These are phyloP conservation scores for Sylvicola fuscatus DNA, from an alignment of 2,888 invertebrate species.

Conservation along the genomic window DNA sequence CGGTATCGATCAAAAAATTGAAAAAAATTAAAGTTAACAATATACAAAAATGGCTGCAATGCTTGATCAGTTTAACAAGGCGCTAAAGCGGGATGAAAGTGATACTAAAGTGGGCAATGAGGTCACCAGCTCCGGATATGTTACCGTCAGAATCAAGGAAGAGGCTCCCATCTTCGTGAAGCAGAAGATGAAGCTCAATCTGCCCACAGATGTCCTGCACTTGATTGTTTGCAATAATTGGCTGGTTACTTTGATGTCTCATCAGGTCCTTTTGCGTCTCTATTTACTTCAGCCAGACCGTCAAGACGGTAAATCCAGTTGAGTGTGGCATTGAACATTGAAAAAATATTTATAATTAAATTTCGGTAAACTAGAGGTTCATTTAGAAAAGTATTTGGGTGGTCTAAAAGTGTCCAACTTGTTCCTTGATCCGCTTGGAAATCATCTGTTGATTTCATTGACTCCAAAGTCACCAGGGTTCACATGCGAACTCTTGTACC, in stretches of 20 bases:
- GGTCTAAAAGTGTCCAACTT: constrained; percentile 19
- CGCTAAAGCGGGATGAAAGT: constrained; percentile 31
- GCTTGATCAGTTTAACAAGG: constrained; percentile 67
- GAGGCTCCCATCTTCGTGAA: constrained; percentile 75
- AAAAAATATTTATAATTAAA: background rate
- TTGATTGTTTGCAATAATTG: constrained; percentile 64
- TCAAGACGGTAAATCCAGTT: constrained; percentile 60
- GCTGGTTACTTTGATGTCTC: constrained; percentile 65
- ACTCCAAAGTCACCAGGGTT: constrained; percentile 29
- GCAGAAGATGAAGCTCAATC: constrained; percentile 59
- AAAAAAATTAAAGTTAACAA: no score
- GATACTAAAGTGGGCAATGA: constrained; percentile 11
- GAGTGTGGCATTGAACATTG: background rate
- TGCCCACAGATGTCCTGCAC: constrained; percentile 59
- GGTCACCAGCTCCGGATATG: constrained; percentile 30
- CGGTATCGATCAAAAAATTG: no score
- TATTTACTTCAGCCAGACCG: constrained; percentile 60
- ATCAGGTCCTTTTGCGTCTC: constrained; percentile 57
- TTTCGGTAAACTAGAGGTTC: constrained; percentile 15
- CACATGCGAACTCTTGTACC: constrained; percentile 57
- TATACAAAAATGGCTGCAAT: constrained; percentile 49
- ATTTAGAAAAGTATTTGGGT: constrained; percentile 18
- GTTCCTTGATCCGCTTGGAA: constrained; percentile 62
- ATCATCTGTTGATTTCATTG: constrained; percentile 62
- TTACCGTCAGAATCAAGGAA: constrained; percentile 37